Evolutionary conservation across 2,888 invertebrate species (phyloP).

Genomic region (Dendrolimus houi): DNA sequence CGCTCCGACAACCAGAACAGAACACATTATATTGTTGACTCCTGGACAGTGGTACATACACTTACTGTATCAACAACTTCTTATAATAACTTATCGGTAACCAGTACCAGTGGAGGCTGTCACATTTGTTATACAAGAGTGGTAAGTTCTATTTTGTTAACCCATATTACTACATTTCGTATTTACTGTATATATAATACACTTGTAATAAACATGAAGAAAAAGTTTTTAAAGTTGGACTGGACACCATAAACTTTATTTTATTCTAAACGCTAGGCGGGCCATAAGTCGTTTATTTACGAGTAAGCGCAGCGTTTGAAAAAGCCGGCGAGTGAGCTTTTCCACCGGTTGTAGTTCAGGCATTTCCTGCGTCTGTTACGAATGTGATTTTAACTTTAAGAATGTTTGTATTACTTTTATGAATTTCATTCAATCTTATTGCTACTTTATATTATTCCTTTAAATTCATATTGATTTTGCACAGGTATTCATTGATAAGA

Average conservation of each 20-base stretch:
- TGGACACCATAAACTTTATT: not conserved
- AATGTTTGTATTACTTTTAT: too few species aligned
- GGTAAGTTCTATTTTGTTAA: conserved; percentile 42
- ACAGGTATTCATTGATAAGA: too few species aligned
- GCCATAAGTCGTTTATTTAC: conserved; percentile 11
- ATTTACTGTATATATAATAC: not conserved
- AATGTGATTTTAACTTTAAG: not conserved
- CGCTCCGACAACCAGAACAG: conserved; percentile 46
- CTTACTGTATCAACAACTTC: conserved; percentile 35
- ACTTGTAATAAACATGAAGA: not conserved
- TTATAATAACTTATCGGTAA: conserved; percentile 28
- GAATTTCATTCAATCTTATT: too few species aligned
- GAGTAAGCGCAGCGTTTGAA: conserved; percentile 37
- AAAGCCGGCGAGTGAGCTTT: conserved; percentile 55
- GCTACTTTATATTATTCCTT: too few species aligned
- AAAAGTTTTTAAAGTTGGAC: not conserved
- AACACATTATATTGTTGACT: conserved; percentile 20
- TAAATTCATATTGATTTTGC: too few species aligned
- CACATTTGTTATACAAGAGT: conserved; percentile 43
- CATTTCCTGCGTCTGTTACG: not conserved
- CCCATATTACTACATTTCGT: too few species aligned
- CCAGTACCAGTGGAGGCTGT: conserved; percentile 44
- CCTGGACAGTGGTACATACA: conserved; percentile 52
- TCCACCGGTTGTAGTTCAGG: conserved; percentile 32
- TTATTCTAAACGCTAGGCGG: conserved; percentile 8